phyloP scores from a whole-genome alignment of 2,113 vertebrate species.

The Eolophus roseicapilla region DNA sequence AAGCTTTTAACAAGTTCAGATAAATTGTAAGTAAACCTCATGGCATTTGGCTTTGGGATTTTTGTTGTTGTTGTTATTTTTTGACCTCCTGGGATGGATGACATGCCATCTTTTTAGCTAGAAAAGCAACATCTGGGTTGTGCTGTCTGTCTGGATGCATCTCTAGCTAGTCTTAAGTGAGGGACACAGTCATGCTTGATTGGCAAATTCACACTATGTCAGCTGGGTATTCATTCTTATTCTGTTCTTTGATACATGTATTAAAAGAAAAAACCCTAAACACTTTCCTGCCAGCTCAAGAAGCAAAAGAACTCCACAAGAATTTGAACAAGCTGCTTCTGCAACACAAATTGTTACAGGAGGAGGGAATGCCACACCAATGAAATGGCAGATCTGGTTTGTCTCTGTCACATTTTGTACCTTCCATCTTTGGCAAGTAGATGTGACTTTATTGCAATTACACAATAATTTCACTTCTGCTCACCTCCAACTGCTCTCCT shows the following conservation, averaged over 20 bases:
- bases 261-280: background rate
- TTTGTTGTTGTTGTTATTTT: background rate
- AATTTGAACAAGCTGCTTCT: constrained; percentile 14
- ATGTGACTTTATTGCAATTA: background rate
- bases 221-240: constrained; percentile 52
- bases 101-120: background rate
- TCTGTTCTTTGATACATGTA: constrained; percentile 31
- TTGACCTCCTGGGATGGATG: background rate
- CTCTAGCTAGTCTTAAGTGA: constrained; percentile 19
- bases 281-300: background rate
- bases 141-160: constrained; percentile 10
- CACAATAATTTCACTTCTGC: background rate
- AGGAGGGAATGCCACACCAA: background rate
- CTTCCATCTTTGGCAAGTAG: background rate
- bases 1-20: background rate
- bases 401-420: background rate
- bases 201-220: constrained; percentile 45
- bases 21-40: background rate
- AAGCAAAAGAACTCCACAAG: background rate
- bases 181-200: constrained; percentile 23
- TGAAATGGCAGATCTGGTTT: background rate
- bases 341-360: background rate
- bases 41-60: background rate
- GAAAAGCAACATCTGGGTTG: background rate
- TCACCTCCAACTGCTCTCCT: constrained; percentile 17